Percentiles rank a stretch among this genome's conserved stretches.
phyloP scores from a whole-genome alignment of 2,113 vertebrate genomes.

The Hemibagrus wyckioides region DNA sequence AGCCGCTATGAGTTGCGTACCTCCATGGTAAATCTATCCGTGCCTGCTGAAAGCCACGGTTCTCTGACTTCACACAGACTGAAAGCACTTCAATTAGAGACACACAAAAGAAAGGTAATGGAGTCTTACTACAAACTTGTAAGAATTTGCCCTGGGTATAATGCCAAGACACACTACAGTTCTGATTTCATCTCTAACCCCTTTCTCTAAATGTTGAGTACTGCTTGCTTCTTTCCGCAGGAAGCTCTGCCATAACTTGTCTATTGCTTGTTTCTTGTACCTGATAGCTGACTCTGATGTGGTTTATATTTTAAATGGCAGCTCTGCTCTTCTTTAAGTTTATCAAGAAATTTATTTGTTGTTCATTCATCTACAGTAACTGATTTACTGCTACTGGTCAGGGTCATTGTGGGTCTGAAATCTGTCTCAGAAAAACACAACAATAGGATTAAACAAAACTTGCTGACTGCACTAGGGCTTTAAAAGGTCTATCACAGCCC shows the following conservation, averaged over 20 bases:
- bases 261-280: neutral
- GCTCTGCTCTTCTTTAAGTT: neutral
- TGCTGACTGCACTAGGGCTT: neutral
- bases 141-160: constrained; percentile 39
- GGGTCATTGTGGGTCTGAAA: neutral
- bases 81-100: constrained; percentile 47
- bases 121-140: constrained; percentile 47
- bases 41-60: constrained; percentile 7
- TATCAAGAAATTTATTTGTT: neutral
- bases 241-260: neutral
- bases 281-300: neutral
- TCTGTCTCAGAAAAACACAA: neutral
- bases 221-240: neutral
- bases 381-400: neutral
- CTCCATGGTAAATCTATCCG: constrained; percentile 37
- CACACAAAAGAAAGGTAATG: constrained; percentile 44
- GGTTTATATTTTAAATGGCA: neutral
- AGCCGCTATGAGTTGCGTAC: constrained; percentile 11
- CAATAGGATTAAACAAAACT: neutral
- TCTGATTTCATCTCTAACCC: neutral
- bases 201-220: neutral
- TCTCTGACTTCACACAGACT: constrained; percentile 28
- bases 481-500: neutral
- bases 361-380: neutral
- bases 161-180: neutral